Evolutionary conservation across 2,888 invertebrate genomes (phyloP).

Genomic region (Cheilosia scutellata): DNA sequence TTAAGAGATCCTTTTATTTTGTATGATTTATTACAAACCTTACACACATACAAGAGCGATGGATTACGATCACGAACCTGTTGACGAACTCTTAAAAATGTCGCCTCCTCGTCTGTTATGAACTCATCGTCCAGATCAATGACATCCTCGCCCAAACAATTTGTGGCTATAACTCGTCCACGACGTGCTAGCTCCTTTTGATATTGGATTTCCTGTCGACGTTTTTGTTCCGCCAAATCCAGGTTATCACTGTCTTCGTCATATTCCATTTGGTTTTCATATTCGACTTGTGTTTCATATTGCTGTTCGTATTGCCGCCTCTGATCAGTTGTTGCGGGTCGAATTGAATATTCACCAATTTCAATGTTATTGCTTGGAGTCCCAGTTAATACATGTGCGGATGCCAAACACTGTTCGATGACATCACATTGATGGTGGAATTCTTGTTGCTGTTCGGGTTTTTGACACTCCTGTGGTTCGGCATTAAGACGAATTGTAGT

Average conservation of each 20-base stretch:
- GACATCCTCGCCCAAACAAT: constrained; percentile 76
- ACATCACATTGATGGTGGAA: constrained; percentile 59
- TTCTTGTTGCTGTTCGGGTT: constrained; percentile 24
- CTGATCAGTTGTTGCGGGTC: constrained; percentile 2
- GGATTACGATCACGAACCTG: constrained; percentile 29
- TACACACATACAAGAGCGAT: constrained; percentile 85
- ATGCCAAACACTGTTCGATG: constrained; percentile 64
- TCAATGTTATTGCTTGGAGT: constrained; percentile 31
- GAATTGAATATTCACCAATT: constrained; percentile 50
- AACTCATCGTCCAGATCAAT: constrained; percentile 65
- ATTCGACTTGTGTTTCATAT: constrained; percentile 17
- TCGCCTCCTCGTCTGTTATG: constrained; percentile 63
- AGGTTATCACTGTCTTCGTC: constrained; percentile 52
- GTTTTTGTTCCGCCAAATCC: constrained; percentile 37
- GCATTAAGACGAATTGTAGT: constrained; percentile 18
- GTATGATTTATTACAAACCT: constrained; percentile 92
- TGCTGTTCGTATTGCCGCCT: constrained; percentile 26
- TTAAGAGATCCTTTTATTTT: constrained; percentile 91
- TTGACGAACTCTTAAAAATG: constrained; percentile 51
- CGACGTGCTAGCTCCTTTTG: constrained; percentile 42
- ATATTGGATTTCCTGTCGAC: constrained; percentile 34
- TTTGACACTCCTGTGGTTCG: constrained; percentile 5
- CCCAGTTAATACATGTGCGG: constrained; percentile 52
- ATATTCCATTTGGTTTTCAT: constrained; percentile 31
- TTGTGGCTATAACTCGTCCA: constrained; percentile 52